A percentile compares a stretch with the other conserved stretches of the same genome.
Conservation (phyloP, 2,888 invertebrate species). For the Pycnomerus fuliginosus region DNA sequence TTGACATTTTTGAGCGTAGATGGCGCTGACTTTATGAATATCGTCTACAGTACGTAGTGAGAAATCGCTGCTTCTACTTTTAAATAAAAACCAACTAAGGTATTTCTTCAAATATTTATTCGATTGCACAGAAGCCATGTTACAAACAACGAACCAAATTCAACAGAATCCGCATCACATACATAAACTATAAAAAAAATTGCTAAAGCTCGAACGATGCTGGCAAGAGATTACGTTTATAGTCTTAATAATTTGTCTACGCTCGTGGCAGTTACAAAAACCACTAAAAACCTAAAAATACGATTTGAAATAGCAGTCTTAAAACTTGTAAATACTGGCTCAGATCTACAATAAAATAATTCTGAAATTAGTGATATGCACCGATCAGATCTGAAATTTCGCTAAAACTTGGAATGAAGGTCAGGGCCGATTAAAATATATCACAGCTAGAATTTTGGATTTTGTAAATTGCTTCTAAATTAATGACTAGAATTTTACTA, state of each 20-base stretch:
- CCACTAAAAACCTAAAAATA: constrained; percentile 12
- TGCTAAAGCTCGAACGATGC: constrained; percentile 18
- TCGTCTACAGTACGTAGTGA: background rate
- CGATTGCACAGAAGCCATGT: constrained; percentile 35
- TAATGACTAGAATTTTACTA: constrained; percentile 40
- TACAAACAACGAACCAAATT: constrained; percentile 22
- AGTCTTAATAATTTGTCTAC: constrained; percentile 12
- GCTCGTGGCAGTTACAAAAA: constrained; percentile 18
- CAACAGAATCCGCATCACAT: constrained; percentile 22
- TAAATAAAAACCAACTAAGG: background rate
- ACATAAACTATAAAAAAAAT: constrained; percentile 17
- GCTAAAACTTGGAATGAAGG: constrained; percentile 19
- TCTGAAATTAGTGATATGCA: constrained; percentile 17
- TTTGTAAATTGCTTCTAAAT: constrained; percentile 23
- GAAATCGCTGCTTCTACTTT: no score
- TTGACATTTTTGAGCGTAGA: no score
- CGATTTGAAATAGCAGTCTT: constrained; percentile 36
- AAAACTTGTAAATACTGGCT: constrained; percentile 39
- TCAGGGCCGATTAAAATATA: constrained; percentile 39
- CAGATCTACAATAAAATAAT: constrained; percentile 38
- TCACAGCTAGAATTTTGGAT: constrained; percentile 45
- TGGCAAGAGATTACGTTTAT: constrained; percentile 14
- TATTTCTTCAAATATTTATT: constrained; percentile 1
- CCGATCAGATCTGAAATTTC: constrained; percentile 8
- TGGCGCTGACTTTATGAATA: background rate